A percentile compares a stretch with the other conserved stretches of the same genome.
Conservation (phyloP, 2,113 vertebrate species). For the Fulmarus glacialis region DNA sequence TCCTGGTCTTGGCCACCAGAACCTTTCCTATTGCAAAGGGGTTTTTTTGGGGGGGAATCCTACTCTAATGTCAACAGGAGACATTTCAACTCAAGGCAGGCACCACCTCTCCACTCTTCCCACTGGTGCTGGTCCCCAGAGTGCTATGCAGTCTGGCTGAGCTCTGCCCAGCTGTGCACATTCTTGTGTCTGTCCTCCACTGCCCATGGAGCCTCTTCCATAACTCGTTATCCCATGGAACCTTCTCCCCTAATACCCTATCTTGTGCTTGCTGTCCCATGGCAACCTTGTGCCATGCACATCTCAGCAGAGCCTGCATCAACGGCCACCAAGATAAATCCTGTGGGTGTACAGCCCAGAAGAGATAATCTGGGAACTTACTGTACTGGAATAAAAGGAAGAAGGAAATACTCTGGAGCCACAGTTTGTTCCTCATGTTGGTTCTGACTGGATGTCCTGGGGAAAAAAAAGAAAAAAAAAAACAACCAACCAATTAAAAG, state of each 20-base stretch:
- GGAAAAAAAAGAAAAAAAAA: background rate
- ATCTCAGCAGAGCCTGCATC: background rate
- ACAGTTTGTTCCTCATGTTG: slow-evolving; percentile 52
- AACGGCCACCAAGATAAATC: background rate
- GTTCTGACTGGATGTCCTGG: slow-evolving; percentile 2
- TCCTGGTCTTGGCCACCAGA: background rate
- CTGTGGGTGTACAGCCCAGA: background rate
- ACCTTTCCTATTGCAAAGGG: background rate
- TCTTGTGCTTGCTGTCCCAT: background rate
- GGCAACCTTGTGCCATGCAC: background rate
- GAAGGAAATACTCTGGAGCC: background rate
- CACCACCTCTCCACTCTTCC: background rate
- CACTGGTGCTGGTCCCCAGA: background rate
- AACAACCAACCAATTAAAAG: background rate
- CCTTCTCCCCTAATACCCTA: background rate
- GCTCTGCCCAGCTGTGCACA: background rate
- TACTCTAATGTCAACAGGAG: background rate
- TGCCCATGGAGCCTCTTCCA: background rate
- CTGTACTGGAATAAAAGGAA: slow-evolving; percentile 63
- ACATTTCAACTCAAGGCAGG: background rate
- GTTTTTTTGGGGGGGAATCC: background rate
- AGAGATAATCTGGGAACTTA: slow-evolving; percentile 45
- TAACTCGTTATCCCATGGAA: background rate
- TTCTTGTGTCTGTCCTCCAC: background rate
- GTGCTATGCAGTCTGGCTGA: fast-evolving